Evolutionary conservation across 2,113 vertebrate species (phyloP).

Genomic region (Garra rufa): DNA sequence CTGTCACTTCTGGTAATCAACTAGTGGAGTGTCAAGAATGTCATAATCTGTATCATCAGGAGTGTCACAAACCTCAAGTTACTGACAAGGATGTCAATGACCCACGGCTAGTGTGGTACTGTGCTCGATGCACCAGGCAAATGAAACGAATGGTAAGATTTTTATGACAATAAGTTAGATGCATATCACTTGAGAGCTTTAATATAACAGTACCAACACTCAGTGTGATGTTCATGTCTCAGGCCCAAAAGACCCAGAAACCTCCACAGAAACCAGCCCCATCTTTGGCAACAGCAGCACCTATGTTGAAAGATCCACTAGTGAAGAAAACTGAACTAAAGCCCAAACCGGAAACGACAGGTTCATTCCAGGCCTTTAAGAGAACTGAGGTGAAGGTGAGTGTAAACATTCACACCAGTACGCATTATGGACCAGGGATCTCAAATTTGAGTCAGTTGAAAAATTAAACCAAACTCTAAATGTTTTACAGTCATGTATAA

Average conservation of each 20-base stretch:
- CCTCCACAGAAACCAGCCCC: slow-evolving; percentile 92
- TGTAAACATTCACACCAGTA: not conserved
- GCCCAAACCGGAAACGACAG: slow-evolving; percentile 85
- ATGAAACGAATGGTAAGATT: slow-evolving; percentile 96
- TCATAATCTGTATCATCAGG: slow-evolving; percentile 98
- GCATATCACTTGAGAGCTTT: not conserved
- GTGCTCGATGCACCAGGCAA: slow-evolving; percentile 94
- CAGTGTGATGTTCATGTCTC: slow-evolving; percentile 13
- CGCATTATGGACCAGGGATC: not conserved
- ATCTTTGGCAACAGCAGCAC: slow-evolving; percentile 82
- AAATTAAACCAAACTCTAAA: not conserved
- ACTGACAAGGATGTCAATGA: slow-evolving; percentile 98
- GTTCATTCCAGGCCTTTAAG: slow-evolving; percentile 95
- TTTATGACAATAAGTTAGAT: not conserved
- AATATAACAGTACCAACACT: not conserved
- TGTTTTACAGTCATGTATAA: too few species aligned
- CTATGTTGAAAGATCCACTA: slow-evolving; percentile 89
- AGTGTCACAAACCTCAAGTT: slow-evolving; percentile 97
- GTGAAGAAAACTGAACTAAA: slow-evolving; percentile 94
- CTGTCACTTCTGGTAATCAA: slow-evolving; percentile 93
- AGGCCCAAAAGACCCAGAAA: slow-evolving; percentile 96
- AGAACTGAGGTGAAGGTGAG: slow-evolving; percentile 95
- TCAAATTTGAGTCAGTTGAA: not conserved
- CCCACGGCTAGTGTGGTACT: slow-evolving; percentile 97
- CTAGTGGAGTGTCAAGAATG: slow-evolving; percentile 98